A percentile compares a stretch with the other conserved stretches of the same genome.
phyloP scores from a whole-genome alignment of 2,888 invertebrate genomes.

The Slavum lentiscoides region DNA sequence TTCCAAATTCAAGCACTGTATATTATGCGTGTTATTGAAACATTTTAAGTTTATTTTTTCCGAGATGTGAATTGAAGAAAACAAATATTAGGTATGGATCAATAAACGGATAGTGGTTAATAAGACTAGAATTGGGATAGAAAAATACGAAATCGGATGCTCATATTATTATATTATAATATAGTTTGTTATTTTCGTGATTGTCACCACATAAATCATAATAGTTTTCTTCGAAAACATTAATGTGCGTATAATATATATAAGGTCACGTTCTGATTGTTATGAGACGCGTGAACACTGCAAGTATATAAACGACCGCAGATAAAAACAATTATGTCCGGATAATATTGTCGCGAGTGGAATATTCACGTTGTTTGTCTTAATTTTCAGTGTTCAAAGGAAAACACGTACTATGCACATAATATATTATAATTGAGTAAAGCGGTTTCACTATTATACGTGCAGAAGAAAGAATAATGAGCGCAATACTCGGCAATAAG shows the following conservation, averaged over 20 bases:
- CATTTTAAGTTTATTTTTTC: no score
- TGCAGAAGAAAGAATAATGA: conserved; percentile 11
- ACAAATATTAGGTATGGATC: no score
- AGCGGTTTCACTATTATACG: conserved; percentile 8
- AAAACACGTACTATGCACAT: not conserved
- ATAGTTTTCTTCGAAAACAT: no score
- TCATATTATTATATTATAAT: no score
- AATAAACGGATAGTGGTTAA: no score
- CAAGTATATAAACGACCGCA: conserved; percentile 14
- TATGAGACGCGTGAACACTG: not conserved
- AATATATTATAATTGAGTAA: not conserved
- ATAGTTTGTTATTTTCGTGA: no score
- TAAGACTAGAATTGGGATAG: no score
- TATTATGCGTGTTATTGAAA: no score
- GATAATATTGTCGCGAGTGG: conserved; percentile 32
- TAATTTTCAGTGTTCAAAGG: conserved; percentile 20
- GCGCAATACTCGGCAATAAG: not conserved
- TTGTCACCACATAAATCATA: no score
- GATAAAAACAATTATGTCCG: conserved; percentile 30
- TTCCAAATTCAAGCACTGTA: no score
- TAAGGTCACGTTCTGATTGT: conserved; percentile 49
- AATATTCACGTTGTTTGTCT: conserved; percentile 14
- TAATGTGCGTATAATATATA: not conserved
- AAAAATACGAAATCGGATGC: no score
- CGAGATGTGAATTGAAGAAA: no score